phyloP scores from a whole-genome alignment of 2,797 vertebrate species.

The Dryobates pubescens region DNA sequence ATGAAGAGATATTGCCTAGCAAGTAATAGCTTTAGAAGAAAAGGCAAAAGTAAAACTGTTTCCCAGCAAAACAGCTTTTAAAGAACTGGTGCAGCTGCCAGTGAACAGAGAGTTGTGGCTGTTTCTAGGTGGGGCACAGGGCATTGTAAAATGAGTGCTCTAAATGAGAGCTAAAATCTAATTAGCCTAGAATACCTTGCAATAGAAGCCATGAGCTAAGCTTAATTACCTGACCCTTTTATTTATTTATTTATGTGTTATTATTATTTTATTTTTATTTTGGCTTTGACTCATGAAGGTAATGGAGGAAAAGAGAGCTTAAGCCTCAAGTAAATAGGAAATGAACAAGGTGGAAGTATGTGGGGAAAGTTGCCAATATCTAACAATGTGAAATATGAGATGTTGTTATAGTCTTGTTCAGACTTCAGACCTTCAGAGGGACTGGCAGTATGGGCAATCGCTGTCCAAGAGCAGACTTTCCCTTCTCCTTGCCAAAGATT shows the following conservation, averaged over 20 bases:
- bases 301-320: neutral
- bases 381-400: neutral
- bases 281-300: neutral
- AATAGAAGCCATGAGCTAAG: neutral
- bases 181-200: neutral
- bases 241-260: neutral
- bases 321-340: neutral
- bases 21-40: neutral
- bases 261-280: neutral
- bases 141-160: neutral
- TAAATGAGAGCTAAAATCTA: neutral
- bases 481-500: neutral
- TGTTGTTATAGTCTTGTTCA: neutral
- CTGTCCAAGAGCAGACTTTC: neutral
- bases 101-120: neutral
- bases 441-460: neutral
- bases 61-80: neutral
- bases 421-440: neutral
- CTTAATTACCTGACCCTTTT: neutral
- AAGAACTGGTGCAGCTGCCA: neutral
- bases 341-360: neutral
- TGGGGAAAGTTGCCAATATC: neutral
- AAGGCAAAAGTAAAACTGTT: neutral
- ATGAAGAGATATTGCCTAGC: neutral
- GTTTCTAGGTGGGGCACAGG: neutral